Evolutionary conservation across 2,888 invertebrate species (phyloP), one percentile per base, ranked within the genome.

Genomic region (Drosophila pseudotalamancana): DNA sequence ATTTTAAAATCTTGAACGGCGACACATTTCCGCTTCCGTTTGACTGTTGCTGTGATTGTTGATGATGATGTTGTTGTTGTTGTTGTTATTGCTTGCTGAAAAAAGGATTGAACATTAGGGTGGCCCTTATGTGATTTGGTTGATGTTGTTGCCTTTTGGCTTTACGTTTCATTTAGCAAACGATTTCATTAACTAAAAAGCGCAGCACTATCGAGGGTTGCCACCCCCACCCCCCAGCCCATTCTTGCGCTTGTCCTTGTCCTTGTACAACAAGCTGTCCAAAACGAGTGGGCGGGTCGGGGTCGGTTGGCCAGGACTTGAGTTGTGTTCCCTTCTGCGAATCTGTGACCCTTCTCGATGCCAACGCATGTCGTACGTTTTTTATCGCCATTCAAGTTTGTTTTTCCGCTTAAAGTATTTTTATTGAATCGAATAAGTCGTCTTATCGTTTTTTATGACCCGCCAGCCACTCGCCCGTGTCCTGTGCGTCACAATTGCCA

Each of bases 381-480:
- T 85, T 84, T 85, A 81, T 81, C 82, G 87, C 66, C 72, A 87
- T 77, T 88, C 74, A 79, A 89, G 90, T 86, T 90, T 89, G 88
- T 89, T 90, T 88, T 89, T 89, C 90, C 90, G 89, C 89, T 88
- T 82, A 89, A 89, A 89, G 87, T 84, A 88, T 84, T 89, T 89
- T 89, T 90, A 88, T 86, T 88, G 82, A 85, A 87, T 74, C n/a
- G n/a, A n/a, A n/a, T n/a, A n/a, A 62, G 74, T 62, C 71, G 72
- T 53, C 72, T 87, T 87, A 87, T 82, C 81, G 78, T 89, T 88
- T 88, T 88, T 88, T 88, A 88, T 88, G 81, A 61, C 77, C 81
- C 63, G 34, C 50, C 63, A 77, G 56, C 56, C 68, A 60, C 73
- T 69, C 56, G 70, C 59, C 65, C 76, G 56, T 63, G 54, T 67